A percentile compares a stretch with the other conserved stretches of the same genome.
Evolutionary conservation across 2,888 invertebrate genomes (phyloP).

Genomic region (Lepeophtheirus nordmannii): DNA sequence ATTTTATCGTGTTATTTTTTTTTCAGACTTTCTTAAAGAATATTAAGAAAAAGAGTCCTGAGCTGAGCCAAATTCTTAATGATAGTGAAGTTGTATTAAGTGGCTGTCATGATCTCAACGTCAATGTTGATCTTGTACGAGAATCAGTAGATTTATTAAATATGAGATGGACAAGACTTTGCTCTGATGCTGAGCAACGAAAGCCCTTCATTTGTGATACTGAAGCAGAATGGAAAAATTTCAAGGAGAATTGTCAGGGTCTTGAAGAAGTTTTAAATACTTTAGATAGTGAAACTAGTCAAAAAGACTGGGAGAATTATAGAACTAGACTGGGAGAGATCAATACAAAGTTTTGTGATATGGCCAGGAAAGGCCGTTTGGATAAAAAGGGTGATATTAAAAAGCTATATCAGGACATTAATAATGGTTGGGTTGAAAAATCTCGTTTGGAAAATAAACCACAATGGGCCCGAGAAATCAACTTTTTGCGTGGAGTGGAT

Average conservation of each 20-base stretch:
- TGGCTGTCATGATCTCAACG: constrained; percentile 29
- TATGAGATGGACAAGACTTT: neutral
- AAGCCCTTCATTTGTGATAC: neutral
- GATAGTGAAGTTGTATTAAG: constrained; percentile 46
- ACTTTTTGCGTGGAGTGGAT: constrained; percentile 3
- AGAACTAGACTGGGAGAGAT: constrained; percentile 6
- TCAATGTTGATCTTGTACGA: neutral
- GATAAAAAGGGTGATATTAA: constrained; percentile 25
- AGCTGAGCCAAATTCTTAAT: constrained; percentile 60
- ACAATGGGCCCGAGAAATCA: constrained; percentile 5
- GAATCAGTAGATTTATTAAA: neutral
- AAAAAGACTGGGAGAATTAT: neutral
- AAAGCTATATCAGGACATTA: constrained; percentile 13
- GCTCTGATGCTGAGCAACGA: neutral
- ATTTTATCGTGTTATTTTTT: constrained; percentile 14
- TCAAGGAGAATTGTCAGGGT: neutral
- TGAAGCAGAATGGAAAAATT: neutral
- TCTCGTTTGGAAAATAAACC: constrained; percentile 6
- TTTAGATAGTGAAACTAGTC: neutral
- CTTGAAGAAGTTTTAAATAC: neutral
- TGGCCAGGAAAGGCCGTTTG: constrained; percentile 24
- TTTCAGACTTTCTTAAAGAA: constrained; percentile 47
- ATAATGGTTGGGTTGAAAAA: constrained; percentile 20
- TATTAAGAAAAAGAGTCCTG: constrained; percentile 58
- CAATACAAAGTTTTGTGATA: constrained; percentile 21